These are phyloP conservation scores for Pitangus sulphuratus DNA, from an alignment of 2,797 vertebrate genomes.

Conservation along the genomic window DNA sequence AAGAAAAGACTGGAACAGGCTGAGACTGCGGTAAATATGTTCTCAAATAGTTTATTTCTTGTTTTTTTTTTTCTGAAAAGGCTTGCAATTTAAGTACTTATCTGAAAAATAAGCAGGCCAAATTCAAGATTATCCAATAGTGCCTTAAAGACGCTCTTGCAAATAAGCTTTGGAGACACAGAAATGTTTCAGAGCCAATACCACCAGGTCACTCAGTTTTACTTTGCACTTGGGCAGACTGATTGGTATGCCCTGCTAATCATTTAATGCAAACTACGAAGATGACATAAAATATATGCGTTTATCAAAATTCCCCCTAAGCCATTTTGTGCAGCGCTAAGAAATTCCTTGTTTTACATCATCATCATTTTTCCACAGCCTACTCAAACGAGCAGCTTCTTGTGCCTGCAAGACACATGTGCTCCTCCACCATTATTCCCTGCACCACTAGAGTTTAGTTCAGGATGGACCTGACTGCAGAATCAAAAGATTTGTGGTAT, in stretches of 20 bases:
- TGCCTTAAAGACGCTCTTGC: neutral
- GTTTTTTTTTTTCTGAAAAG: conserved; percentile 4
- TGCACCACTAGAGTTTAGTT: neutral
- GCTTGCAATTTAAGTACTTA: neutral
- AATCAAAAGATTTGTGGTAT: neutral
- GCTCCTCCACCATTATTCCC: neutral
- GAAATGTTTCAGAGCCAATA: neutral
- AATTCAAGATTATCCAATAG: neutral
- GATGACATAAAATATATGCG: neutral
- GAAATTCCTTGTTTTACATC: neutral
- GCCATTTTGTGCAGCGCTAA: neutral
- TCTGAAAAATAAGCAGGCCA: neutral
- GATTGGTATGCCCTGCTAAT: neutral
- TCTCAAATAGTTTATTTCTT: neutral
- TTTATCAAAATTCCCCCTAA: neutral
- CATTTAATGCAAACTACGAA: neutral
- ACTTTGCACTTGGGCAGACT: neutral
- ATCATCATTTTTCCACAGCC: neutral
- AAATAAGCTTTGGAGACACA: neutral
- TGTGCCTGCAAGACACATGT: neutral
- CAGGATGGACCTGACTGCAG: fast-evolving
- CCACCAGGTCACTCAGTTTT: neutral
- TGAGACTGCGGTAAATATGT: neutral
- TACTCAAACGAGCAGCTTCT: neutral
- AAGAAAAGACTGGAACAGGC: neutral